These are phyloP conservation scores for Chaenogobius annularis DNA, from an alignment of 2,113 vertebrate species.

Conservation along the genomic window DNA sequence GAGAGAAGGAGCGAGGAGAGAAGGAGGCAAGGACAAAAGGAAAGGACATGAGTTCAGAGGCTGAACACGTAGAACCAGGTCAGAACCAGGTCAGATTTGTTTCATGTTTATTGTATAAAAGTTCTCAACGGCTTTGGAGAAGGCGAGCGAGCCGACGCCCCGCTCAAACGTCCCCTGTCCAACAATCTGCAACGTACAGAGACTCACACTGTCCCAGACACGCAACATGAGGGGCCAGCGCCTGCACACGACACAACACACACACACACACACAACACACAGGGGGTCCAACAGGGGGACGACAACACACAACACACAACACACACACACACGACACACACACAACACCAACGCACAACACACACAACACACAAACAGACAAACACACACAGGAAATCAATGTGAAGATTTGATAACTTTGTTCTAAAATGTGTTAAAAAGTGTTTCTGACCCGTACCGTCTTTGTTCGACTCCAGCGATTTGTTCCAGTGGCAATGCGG, in stretches of 20 bases:
- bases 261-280: neutral
- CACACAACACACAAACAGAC: too few relatives aligned
- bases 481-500: slow-evolving; percentile 96
- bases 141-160: slow-evolving; percentile 92
- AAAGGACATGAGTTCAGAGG: neutral
- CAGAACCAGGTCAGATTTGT: neutral
- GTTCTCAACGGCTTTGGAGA: slow-evolving; percentile 95
- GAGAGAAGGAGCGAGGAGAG: neutral
- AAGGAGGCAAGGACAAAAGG: neutral
- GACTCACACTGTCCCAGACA: slow-evolving; percentile 95
- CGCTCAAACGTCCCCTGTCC: slow-evolving; percentile 94
- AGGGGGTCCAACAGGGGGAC: too few relatives aligned
- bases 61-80: neutral
- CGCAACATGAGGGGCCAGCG: slow-evolving; percentile 92
- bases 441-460: slow-evolving; percentile 86
- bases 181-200: slow-evolving; percentile 86
- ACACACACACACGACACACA: too few relatives aligned
- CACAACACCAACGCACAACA: too few relatives aligned
- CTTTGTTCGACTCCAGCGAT: slow-evolving; percentile 98
- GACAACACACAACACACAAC: too few relatives aligned
- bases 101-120: neutral
- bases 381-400: too few relatives aligned
- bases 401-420: too few relatives aligned
- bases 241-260: slow-evolving; percentile 62
- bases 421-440: neutral